phyloP scores from a whole-genome alignment of 2,888 invertebrate species.

The Eupithecia insigniata region DNA sequence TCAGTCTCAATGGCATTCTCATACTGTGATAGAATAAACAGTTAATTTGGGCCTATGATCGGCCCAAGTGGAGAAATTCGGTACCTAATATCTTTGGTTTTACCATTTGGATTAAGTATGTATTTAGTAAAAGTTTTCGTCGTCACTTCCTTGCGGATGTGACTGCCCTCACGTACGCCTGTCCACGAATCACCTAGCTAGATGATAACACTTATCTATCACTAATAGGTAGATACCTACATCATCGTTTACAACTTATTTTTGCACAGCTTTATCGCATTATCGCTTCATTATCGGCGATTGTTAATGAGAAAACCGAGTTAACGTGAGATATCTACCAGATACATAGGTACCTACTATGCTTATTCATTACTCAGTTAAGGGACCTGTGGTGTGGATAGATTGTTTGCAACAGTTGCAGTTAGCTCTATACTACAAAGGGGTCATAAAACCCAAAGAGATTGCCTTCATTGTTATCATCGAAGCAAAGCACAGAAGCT shows the following conservation, averaged over 20 bases:
- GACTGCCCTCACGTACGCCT: constrained; percentile 43
- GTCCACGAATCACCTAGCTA: constrained; percentile 10
- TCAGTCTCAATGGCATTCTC: background rate
- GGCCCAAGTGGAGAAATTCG: background rate
- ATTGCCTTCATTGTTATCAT: too few species aligned
- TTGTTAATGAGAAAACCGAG: background rate
- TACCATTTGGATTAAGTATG: background rate
- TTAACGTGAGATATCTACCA: background rate
- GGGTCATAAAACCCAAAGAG: too few species aligned
- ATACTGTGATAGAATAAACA: background rate
- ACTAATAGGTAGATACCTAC: background rate
- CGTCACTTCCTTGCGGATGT: constrained; percentile 33
- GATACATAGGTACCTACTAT: too few species aligned
- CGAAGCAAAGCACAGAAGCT: too few species aligned
- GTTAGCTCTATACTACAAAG: too few species aligned
- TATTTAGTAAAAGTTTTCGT: background rate
- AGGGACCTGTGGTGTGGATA: too few species aligned
- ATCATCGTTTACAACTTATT: constrained; percentile 45
- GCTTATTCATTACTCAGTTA: too few species aligned
- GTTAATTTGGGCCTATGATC: background rate
- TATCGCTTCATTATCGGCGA: constrained; percentile 39
- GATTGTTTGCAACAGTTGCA: too few species aligned
- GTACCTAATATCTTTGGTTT: background rate
- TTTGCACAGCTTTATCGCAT: constrained; percentile 39
- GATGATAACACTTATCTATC: constrained; percentile 45